A percentile compares a stretch with the other conserved stretches of the same genome.
phyloP scores from a whole-genome alignment of 2,888 invertebrate genomes.

The Drosophila flavopinicola region DNA sequence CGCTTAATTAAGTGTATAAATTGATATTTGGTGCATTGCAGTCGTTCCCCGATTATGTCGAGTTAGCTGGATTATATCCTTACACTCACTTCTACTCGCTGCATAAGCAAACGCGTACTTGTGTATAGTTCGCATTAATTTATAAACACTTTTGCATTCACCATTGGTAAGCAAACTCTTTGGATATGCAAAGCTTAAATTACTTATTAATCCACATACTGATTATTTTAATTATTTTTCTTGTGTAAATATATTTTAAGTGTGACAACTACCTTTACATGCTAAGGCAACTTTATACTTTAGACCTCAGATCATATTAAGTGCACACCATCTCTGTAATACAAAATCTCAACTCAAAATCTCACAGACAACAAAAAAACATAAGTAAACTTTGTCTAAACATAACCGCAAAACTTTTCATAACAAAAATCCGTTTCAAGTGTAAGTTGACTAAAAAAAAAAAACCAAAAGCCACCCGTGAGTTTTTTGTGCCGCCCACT shows the following conservation, averaged over 20 bases:
- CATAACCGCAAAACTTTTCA: slow-evolving; percentile 20
- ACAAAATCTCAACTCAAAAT: slow-evolving; percentile 1
- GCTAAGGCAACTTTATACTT: too few relatives aligned
- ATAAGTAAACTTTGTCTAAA: slow-evolving; percentile 1
- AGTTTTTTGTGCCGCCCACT: slow-evolving; percentile 1
- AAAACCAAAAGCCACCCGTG: background rate
- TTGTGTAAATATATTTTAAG: too few relatives aligned
- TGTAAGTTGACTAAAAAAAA: slow-evolving; percentile 25
- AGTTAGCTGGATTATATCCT: slow-evolving; percentile 44
- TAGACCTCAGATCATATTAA: background rate
- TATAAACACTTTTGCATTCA: background rate
- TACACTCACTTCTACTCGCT: background rate
- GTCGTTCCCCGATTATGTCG: slow-evolving; percentile 58
- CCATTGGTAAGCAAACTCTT: too few relatives aligned
- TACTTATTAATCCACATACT: too few relatives aligned
- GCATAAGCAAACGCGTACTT: background rate
- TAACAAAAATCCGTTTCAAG: slow-evolving; percentile 20
- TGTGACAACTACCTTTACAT: too few relatives aligned
- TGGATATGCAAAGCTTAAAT: too few relatives aligned
- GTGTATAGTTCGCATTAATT: background rate
- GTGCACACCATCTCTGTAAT: background rate
- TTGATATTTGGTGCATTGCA: slow-evolving; percentile 77
- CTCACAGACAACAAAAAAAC: background rate
- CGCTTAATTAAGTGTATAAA: slow-evolving; percentile 78
- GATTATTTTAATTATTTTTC: too few relatives aligned